phyloP scores from a whole-genome alignment of 2,888 invertebrate genomes.

The Polyploca ridens region DNA sequence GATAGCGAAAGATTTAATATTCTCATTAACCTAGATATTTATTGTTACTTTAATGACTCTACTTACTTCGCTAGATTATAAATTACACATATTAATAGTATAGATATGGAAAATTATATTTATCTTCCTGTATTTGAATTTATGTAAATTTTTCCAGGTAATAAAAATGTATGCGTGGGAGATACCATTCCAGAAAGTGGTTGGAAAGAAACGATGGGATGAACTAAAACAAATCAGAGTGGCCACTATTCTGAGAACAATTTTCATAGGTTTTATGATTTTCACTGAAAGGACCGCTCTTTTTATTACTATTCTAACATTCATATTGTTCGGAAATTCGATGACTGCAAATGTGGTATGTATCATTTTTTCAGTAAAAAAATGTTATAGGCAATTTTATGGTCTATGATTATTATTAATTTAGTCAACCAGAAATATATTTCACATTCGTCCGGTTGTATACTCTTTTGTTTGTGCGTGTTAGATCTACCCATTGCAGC shows the following conservation, averaged over 20 bases:
- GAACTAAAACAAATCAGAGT: constrained; percentile 83
- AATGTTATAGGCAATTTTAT: too few species aligned
- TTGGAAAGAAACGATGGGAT: constrained; percentile 88
- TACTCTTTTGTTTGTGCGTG: constrained; percentile 14
- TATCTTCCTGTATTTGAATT: neutral
- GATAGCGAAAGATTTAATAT: neutral
- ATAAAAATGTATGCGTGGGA: constrained; percentile 99
- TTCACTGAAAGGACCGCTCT: constrained; percentile 93
- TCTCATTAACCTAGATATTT: neutral
- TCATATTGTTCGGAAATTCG: constrained; percentile 86
- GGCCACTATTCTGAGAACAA: constrained; percentile 86
- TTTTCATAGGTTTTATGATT: constrained; percentile 90
- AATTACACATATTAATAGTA: neutral
- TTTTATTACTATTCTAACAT: constrained; percentile 89
- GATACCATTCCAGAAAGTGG: constrained; percentile 92
- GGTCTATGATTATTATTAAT: too few species aligned
- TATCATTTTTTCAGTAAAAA: constrained; percentile 23
- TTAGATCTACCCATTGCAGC: constrained; percentile 78
- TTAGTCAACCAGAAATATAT: too few species aligned
- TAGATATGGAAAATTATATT: neutral
- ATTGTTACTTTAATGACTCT: neutral
- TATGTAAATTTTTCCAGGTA: constrained; percentile 80
- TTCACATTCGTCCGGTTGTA: too few species aligned
- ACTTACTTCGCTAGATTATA: too few species aligned
- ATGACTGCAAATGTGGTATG: constrained; percentile 89